Evolutionary conservation across 2,797 vertebrate species (phyloP).

Genomic region (Podargus strigoides): DNA sequence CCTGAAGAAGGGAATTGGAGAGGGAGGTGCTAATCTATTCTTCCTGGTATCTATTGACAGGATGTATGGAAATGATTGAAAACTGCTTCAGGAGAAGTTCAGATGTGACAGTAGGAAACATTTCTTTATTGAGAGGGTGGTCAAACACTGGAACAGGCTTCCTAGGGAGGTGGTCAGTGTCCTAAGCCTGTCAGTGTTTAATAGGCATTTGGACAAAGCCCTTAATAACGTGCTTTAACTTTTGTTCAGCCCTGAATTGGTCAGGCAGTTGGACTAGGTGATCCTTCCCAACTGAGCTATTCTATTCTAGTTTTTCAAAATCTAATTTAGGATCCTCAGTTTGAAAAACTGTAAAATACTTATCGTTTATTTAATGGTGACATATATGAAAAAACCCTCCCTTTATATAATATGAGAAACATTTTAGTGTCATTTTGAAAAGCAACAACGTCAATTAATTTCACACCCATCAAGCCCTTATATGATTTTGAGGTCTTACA

Average conservation of each 20-base stretch:
- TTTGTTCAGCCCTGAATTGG: neutral
- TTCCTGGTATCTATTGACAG: too few species aligned
- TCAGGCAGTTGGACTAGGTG: neutral
- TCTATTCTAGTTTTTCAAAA: neutral
- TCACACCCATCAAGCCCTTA: neutral
- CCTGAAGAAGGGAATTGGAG: too few species aligned
- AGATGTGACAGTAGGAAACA: too few species aligned
- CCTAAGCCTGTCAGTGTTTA: too few species aligned
- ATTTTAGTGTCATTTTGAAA: neutral
- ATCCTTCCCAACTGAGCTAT: neutral
- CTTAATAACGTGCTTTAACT: neutral
- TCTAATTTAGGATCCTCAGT: too few species aligned
- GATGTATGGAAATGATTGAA: too few species aligned
- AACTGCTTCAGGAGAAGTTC: too few species aligned
- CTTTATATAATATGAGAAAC: neutral
- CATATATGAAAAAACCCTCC: fast-evolving
- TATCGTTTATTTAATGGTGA: neutral
- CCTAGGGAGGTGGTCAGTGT: too few species aligned
- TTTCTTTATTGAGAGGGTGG: too few species aligned
- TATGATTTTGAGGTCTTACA: neutral
- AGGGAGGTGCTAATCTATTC: too few species aligned
- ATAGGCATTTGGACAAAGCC: neutral
- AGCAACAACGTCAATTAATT: neutral
- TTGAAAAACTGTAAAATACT: neutral
- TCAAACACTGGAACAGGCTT: too few species aligned